Conservation (phyloP, 2,113 vertebrate species). For the Steatornis caripensis region DNA sequence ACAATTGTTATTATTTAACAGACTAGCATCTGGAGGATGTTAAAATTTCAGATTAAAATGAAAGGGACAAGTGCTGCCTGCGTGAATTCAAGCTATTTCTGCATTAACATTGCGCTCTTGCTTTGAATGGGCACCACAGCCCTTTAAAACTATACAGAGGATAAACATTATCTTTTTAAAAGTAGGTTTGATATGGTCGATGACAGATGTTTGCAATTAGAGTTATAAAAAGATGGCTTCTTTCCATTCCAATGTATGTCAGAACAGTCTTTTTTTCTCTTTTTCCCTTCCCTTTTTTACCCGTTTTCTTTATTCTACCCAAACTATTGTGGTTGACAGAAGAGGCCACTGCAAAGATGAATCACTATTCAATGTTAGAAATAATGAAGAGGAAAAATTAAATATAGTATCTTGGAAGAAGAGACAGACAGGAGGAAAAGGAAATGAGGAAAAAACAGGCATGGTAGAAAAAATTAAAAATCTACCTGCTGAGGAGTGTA, state of each 20-base stretch:
- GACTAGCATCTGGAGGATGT: conserved; percentile 23
- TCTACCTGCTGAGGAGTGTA: conserved; percentile 21
- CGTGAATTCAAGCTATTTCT: conserved; percentile 22
- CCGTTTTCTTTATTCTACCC: conserved; percentile 4
- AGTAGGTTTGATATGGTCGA: conserved; percentile 16
- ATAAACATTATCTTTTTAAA: conserved; percentile 40
- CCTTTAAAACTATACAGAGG: conserved; percentile 12
- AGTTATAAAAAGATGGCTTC: conserved; percentile 37
- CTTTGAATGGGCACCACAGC: conserved; percentile 4
- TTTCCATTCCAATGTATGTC: conserved; percentile 15
- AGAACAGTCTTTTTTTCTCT: neutral
- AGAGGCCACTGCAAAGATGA: conserved; percentile 47
- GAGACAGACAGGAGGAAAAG: neutral
- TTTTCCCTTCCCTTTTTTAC: neutral
- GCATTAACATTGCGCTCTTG: neutral
- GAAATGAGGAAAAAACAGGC: neutral
- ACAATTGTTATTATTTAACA: conserved; percentile 44
- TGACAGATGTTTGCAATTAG: conserved; percentile 40
- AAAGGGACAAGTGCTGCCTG: conserved; percentile 39
- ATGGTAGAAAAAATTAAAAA: conserved; percentile 2
- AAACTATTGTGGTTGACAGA: conserved; percentile 43
- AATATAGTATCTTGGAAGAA: conserved; percentile 44
- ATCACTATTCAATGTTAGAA: conserved; percentile 27
- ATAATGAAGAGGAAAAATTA: conserved; percentile 59
- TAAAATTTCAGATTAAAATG: conserved; percentile 43